These are phyloP conservation scores for Strigamia maritima DNA, from an alignment of 2,888 invertebrate genomes.

Conservation along the genomic window DNA sequence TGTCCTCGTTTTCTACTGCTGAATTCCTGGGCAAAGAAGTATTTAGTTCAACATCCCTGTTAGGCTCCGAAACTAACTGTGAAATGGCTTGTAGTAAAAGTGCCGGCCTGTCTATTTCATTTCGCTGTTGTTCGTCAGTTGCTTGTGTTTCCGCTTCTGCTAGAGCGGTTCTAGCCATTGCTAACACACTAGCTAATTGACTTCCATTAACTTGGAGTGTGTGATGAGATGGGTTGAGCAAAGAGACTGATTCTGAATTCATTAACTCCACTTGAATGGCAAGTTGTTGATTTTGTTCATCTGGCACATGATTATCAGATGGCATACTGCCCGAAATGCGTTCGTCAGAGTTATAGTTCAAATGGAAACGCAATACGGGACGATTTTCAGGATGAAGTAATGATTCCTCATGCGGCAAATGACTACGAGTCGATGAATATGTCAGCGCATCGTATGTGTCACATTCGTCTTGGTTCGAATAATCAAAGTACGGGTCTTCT, in stretches of 20 bases:
- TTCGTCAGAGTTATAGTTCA: conserved; percentile 39
- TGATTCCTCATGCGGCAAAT: neutral
- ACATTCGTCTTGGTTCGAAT: conserved; percentile 27
- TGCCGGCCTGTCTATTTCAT: neutral
- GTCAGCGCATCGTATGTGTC: neutral
- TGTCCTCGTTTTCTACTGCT: neutral
- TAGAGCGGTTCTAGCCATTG: neutral
- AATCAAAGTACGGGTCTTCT: conserved; percentile 58
- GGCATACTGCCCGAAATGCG: neutral
- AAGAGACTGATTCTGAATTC: neutral
- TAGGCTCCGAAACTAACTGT: conserved; percentile 33
- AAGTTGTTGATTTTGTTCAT: neutral
- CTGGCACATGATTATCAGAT: neutral
- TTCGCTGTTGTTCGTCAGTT: neutral
- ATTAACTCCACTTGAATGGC: conserved; percentile 36
- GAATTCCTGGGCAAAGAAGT: neutral
- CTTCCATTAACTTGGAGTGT: conserved; percentile 4
- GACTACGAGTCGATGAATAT: neutral
- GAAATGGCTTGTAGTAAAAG: conserved; percentile 37
- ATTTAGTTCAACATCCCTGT: neutral
- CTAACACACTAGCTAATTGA: neutral
- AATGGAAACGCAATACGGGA: conserved; percentile 42
- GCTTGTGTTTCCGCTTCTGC: neutral
- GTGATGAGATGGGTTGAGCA: neutral
- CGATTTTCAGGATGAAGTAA: neutral